These are phyloP conservation scores for Pseudeuparius sepicola DNA, from an alignment of 2,888 invertebrate species.

Conservation along the genomic window DNA sequence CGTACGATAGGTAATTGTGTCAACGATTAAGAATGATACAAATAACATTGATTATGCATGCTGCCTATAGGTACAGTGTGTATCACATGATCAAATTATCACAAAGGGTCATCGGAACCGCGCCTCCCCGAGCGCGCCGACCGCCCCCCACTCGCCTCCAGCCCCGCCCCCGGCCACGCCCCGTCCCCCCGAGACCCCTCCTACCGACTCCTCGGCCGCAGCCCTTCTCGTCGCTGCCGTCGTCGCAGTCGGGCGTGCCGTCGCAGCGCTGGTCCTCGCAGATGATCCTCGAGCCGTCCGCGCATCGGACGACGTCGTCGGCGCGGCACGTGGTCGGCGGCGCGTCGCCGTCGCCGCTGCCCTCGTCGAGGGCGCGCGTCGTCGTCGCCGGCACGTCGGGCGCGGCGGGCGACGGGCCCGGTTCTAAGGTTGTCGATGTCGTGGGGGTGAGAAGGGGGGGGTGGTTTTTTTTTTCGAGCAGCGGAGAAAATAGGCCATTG, in stretches of 20 bases:
- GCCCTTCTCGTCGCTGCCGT: constrained; percentile 56
- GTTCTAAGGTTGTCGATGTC: not conserved
- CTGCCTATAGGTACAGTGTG: too few relatives aligned
- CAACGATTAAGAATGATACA: too few relatives aligned
- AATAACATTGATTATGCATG: too few relatives aligned
- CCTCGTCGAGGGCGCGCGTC: constrained; percentile 13
- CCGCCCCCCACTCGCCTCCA: too few relatives aligned
- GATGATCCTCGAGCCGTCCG: constrained; percentile 44
- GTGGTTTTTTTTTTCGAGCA: too few relatives aligned
- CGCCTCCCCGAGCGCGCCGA: too few relatives aligned
- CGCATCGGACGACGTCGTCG: constrained; percentile 44
- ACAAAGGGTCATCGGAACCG: too few relatives aligned
- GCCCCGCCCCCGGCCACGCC: too few relatives aligned
- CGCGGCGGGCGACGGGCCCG: not conserved
- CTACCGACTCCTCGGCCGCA: constrained; percentile 41
- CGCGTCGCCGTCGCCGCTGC: constrained; percentile 25
- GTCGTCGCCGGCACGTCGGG: constrained; percentile 6
- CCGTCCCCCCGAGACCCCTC: too few relatives aligned
- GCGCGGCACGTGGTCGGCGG: constrained; percentile 39
- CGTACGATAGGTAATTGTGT: too few relatives aligned
- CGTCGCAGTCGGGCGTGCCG: constrained; percentile 51
- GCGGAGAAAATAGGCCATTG: too few relatives aligned
- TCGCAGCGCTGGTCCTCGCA: constrained; percentile 53
- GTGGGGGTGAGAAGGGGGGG: not conserved
- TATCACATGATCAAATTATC: too few relatives aligned